Base-by-base conservation (phyloP, 2,888 invertebrate genomes). In the Campopleginae sp. region DNA sequence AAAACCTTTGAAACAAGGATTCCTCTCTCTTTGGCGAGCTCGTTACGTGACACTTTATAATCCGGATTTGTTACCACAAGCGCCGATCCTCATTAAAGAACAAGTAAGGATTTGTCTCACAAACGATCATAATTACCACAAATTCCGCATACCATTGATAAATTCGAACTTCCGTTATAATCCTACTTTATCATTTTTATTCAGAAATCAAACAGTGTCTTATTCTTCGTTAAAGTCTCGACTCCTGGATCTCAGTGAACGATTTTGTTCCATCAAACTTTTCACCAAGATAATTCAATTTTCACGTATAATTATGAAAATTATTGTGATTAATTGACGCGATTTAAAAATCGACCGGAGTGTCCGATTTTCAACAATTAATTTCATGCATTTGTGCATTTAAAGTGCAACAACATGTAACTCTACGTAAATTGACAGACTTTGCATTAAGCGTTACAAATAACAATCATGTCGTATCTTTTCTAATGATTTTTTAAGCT, bases 21-120 rank as follows among this genome's bases (percentile, higher is more conserved):
- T 93, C 23, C 93, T 96, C 85, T 95, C 95, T 70, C 95, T 94
- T 17, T 97, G 97, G 97, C 95, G 96, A 5, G 96, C 96, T 0
- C 95, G 96, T 86, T 95, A 95, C 88, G 95, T 97, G 42, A 96
- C 96, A 0, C 94, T 95, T 0, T 97, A 96, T 91, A 95, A 96
- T 94, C 95, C 95, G 2, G 96, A 97, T 70, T 94, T 96, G 86
- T 91, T 97, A 74, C 97, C 97, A 0, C 96, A 96, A 0, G 96
- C 96, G 88, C 96, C 97, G 0, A 94, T 95, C 0, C 96, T 96
- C 0, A 91, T 97, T 58, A 96, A 96, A 0, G 94, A 91, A 63
- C 86, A 90, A 87, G 93, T 92, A 87, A 77, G 85, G 80, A 51
- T 63, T 65, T 33, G 12, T 12, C n/a, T 80, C 76, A 10, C 8